A percentile compares a stretch with the other conserved stretches of the same genome.
Evolutionary conservation across 2,888 invertebrate species (phyloP).

Genomic region (Plemyria rubiginata): DNA sequence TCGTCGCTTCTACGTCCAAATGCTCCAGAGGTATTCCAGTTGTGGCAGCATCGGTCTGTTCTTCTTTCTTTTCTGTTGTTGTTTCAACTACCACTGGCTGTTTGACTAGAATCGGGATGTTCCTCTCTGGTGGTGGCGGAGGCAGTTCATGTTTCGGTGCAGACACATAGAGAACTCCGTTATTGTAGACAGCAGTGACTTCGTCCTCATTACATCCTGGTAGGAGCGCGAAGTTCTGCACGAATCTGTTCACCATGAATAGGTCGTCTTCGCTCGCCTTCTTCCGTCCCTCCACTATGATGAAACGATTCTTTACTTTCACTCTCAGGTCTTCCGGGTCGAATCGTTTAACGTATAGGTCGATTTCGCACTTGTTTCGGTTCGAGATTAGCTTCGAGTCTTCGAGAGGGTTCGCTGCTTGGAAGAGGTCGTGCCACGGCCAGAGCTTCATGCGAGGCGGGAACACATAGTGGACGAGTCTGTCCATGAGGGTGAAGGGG

Average conservation of each 20-base stretch:
- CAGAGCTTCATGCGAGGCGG: conserved; percentile 54
- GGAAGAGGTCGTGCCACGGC: conserved; percentile 76
- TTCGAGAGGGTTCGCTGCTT: conserved; percentile 66
- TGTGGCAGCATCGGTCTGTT: conserved; percentile 37
- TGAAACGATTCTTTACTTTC: conserved; percentile 73
- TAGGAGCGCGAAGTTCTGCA: conserved; percentile 73
- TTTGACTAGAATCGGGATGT: conserved; percentile 70
- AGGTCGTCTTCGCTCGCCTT: conserved; percentile 60
- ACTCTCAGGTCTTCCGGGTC: conserved; percentile 73
- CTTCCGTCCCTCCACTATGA: conserved; percentile 72
- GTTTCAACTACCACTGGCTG: conserved; percentile 47
- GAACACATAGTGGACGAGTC: conserved; percentile 61
- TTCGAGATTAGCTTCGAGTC: conserved; percentile 72
- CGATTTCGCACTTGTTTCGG: conserved; percentile 64
- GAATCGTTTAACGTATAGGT: conserved; percentile 68
- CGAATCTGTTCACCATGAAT: conserved; percentile 73
- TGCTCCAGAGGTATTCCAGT: conserved; percentile 57
- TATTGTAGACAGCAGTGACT: conserved; percentile 70
- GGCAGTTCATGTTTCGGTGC: conserved; percentile 75
- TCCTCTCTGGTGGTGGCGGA: conserved; percentile 71
- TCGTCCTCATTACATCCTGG: conserved; percentile 71
- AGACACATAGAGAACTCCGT: conserved; percentile 64
- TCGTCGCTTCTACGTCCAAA: conserved; percentile 64
- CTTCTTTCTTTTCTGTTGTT: conserved; percentile 49
- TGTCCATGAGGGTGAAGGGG: conserved; percentile 69